Base-by-base conservation (phyloP, 1,140 invertebrate genomes). In the Melipona quadrifasciata region DNA sequence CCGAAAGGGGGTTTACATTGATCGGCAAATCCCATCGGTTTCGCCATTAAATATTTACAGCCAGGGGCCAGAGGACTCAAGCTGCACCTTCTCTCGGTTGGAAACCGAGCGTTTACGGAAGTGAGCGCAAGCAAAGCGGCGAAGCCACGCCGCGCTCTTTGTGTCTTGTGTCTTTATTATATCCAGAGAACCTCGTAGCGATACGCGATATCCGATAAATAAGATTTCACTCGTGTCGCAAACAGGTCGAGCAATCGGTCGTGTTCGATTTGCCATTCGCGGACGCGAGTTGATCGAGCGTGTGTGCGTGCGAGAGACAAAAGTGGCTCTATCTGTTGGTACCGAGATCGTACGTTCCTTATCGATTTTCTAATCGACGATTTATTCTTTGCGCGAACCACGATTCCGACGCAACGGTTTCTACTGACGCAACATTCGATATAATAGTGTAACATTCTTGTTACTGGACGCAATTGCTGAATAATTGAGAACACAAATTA, bases 1-100 rank as follows among this genome's bases (percentile, higher is more conserved):
- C 55, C 80, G 71, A 85, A 86, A 84, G 78, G 83, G 84, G 84
- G 75, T 88, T 91, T 90, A 88, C 90, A 90, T 90, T 90, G 90
- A 91, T 90, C 90, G 83, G 86, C 67, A 86, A 89, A 88, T 86
- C 88, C 87, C 84, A 90, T 91, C 85, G 86, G 76, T 89, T 90
- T 85, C 64, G 58, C 75, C 76, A 86, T 92, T 89, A 92, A 92
- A 92, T 89, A 92, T 92, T 91, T 88, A 92, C 80, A 74, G 85
- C 76, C 70, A 80, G 90, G 74, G 88, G 55, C 80, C 31, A 58
- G 67, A 17, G 51, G 72, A 24, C 67, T n/a, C 57, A 87, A 84
- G 78, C 82, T 83, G 79, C 84, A 83, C 57, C 70, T n/a, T n/a
- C 57, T 65, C 71, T 61, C 61, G 61, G 39, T 61, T 65, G 61